Conservation (phyloP, 2,113 vertebrate genomes). For the Camelus dromedarius region DNA sequence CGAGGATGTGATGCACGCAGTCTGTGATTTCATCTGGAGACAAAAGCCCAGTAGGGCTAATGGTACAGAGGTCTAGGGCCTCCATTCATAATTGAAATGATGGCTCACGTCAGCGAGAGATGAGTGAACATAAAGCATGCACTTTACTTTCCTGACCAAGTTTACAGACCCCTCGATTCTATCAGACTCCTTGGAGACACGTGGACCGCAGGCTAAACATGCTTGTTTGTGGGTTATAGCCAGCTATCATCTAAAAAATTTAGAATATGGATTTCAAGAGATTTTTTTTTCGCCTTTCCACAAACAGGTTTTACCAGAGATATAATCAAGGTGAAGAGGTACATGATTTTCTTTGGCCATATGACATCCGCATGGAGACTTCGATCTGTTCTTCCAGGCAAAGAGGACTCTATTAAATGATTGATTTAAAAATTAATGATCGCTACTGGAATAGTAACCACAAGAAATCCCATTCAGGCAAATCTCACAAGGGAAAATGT, state of each 20-base stretch:
- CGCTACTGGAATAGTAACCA: not conserved
- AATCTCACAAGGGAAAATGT: not conserved
- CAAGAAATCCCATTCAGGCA: not conserved
- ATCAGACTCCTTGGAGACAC: not conserved
- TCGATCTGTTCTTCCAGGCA: conserved; percentile 5
- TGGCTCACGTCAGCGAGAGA: not conserved
- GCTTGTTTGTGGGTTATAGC: not conserved
- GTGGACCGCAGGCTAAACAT: not conserved
- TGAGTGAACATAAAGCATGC: not conserved
- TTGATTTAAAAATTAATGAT: not conserved
- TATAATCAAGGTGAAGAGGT: not conserved
- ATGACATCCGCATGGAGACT: not conserved
- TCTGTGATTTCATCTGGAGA: not conserved
- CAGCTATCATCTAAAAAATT: not conserved
- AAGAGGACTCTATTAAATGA: conserved; percentile 38
- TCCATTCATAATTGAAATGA: not conserved
- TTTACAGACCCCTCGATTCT: not conserved
- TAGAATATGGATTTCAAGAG: not conserved
- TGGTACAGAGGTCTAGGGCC: rapidly evolving
- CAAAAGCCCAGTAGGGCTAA: not conserved
- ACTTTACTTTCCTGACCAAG: not conserved
- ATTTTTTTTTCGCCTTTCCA: not conserved
- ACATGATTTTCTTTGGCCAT: not conserved
- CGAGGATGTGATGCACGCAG: not conserved
- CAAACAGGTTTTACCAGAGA: conserved; percentile 20